Conservation (phyloP, 2,888 invertebrate species). For the Lasioglossum lativentre region DNA sequence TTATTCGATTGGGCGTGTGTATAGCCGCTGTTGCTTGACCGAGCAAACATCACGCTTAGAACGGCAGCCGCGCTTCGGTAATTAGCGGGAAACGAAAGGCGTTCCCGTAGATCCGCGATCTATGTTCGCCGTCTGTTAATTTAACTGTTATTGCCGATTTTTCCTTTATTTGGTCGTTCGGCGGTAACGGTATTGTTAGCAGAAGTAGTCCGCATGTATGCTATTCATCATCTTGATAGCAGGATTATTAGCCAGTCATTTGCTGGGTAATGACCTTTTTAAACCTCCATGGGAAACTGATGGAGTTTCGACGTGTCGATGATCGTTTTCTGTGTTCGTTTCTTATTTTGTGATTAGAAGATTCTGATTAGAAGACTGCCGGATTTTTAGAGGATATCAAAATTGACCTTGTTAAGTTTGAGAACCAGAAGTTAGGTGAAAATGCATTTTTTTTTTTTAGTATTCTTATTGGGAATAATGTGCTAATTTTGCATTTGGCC, state of each 20-base stretch:
- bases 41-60: neutral
- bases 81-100: neutral
- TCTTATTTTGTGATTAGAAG: neutral
- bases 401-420: no score
- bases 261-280: neutral
- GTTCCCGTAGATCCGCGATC: neutral
- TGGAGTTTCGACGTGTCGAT: neutral
- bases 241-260: conserved; percentile 6
- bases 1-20: neutral
- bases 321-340: neutral
- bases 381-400: no score
- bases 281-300: neutral
- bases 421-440: neutral
- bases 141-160: neutral
- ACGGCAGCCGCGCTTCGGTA: neutral
- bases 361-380: no score
- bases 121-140: neutral
- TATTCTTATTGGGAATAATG: no score
- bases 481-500: no score
- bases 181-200: neutral
- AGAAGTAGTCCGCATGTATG: neutral
- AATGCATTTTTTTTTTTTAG: neutral
- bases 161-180: neutral
- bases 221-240: conserved; percentile 1
- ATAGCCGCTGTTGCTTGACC: neutral